Conservation (phyloP, 53 echinoderm and acorn worm genomes). For the Mesocentrotus franciscanus region DNA sequence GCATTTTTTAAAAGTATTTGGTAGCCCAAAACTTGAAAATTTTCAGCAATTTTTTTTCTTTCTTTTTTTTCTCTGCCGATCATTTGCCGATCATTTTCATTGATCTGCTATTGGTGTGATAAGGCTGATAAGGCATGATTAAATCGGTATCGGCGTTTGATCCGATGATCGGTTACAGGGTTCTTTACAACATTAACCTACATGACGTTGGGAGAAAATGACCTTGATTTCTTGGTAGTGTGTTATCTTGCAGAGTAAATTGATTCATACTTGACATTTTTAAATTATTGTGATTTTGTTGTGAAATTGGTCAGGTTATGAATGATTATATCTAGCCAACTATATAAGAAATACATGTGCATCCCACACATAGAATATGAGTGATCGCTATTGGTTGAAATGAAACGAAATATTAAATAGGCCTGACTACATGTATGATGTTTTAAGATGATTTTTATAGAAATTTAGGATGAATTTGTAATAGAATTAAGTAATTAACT, state of each 20-base stretch:
- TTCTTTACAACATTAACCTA: neutral
- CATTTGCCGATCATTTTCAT: no score
- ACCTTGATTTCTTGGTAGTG: neutral
- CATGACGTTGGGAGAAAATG: neutral
- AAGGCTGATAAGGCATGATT: no score
- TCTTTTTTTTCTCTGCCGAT: no score
- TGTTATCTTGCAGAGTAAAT: neutral
- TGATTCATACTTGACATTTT: neutral
- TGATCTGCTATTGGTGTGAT: no score
- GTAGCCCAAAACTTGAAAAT: neutral
- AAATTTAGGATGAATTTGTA: neutral
- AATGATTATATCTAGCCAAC: neutral
- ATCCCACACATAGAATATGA: neutral
- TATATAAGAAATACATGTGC: neutral
- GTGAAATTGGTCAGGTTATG: neutral
- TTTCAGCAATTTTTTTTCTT: no score
- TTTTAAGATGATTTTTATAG: neutral
- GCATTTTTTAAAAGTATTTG: neutral
- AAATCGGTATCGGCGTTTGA: no score
- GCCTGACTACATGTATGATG: neutral
- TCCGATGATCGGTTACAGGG: no score
- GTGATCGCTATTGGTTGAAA: neutral
- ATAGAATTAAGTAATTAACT: neutral
- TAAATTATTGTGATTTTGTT: neutral
- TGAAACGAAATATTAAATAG: neutral